Evolutionary conservation across 2,113 vertebrate genomes (phyloP).

Genomic region (Gavialis gangeticus): DNA sequence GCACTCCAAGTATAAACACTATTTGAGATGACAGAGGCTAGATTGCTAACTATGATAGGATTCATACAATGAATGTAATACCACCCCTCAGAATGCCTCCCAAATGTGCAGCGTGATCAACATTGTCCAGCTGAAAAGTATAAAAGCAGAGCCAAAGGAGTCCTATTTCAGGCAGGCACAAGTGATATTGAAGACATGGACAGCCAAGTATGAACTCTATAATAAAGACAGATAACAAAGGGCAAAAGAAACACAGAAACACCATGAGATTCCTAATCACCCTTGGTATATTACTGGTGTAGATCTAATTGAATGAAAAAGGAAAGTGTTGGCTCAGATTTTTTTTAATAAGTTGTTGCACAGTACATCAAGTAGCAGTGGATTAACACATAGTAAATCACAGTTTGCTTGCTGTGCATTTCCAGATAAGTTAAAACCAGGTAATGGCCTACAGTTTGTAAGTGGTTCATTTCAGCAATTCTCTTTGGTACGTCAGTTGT

Average conservation of each 20-base stretch:
- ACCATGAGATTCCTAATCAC: neutral
- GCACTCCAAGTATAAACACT: slow-evolving; percentile 3
- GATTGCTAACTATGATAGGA: neutral
- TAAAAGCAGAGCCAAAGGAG: neutral
- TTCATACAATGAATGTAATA: neutral
- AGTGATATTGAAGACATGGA: neutral
- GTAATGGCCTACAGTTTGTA: neutral
- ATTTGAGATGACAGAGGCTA: neutral
- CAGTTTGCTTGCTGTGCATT: neutral
- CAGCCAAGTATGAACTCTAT: rapidly evolving
- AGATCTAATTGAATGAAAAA: neutral
- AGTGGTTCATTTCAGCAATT: neutral
- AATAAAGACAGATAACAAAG: slow-evolving; percentile 1
- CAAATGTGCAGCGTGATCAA: slow-evolving; percentile 9
- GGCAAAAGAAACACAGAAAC: neutral
- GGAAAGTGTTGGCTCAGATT: slow-evolving; percentile 3
- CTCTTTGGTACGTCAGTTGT: neutral
- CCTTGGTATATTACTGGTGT: neutral
- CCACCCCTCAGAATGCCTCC: neutral
- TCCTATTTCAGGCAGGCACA: slow-evolving; percentile 19
- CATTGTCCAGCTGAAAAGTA: neutral
- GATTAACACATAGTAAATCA: neutral
- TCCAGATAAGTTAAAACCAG: neutral
- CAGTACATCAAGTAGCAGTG: neutral
- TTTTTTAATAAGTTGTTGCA: neutral